A percentile compares a stretch with the other conserved stretches of the same genome.
phyloP scores from a whole-genome alignment of 2,888 invertebrate species.

The Anagyrus pseudococci region DNA sequence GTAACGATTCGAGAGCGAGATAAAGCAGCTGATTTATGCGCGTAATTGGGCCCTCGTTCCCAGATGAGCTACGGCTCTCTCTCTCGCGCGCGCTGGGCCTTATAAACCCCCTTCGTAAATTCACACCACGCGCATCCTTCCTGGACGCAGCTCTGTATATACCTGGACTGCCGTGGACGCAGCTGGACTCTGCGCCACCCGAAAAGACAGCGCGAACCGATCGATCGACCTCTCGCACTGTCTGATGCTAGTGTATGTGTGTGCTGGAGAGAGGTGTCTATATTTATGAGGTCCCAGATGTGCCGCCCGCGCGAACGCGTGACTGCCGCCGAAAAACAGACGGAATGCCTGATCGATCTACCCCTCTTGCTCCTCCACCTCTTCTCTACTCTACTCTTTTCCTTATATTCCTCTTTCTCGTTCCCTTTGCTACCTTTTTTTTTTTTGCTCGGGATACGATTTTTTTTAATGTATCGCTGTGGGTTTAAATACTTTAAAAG shows the following conservation, averaged over 20 bases:
- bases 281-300: slow-evolving; percentile 57
- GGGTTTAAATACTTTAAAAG: neutral
- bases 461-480: neutral
- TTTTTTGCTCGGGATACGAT: too few relatives aligned
- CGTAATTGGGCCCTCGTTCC: slow-evolving; percentile 31
- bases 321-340: slow-evolving; percentile 24
- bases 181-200: too few relatives aligned
- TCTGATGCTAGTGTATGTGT: too few relatives aligned
- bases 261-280: slow-evolving; percentile 45
- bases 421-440: too few relatives aligned
- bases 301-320: slow-evolving; percentile 45
- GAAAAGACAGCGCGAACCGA: too few relatives aligned
- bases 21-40: slow-evolving; percentile 36
- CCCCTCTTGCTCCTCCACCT: neutral
- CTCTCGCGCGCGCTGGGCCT: neutral
- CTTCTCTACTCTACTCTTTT: too few relatives aligned
- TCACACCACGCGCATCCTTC: slow-evolving; percentile 31
- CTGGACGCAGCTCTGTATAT: too few relatives aligned
- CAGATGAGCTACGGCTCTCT: slow-evolving; percentile 17
- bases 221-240: slow-evolving; percentile 4
- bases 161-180: slow-evolving; percentile 1
- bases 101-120: slow-evolving; percentile 38
- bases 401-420: too few relatives aligned
- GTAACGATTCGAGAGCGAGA: slow-evolving; percentile 23
- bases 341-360: slow-evolving; percentile 26